Evolutionary conservation across 1,140 invertebrate genomes (phyloP), one percentile per base, ranked within the genome.

Genomic region (Gonioctena quinquepunctata): DNA sequence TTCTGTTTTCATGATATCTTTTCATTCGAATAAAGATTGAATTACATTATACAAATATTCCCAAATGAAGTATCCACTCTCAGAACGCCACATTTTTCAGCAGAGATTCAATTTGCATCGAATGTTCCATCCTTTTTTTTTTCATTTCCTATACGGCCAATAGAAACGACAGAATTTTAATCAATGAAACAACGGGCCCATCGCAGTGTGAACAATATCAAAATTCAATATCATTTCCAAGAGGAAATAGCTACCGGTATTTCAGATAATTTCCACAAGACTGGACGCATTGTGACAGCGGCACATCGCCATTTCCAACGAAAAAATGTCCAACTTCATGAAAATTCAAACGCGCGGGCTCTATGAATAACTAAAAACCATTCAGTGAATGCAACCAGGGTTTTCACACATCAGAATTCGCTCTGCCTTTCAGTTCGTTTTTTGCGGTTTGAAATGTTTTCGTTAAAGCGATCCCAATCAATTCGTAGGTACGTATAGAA

Each of bases 251-350:
- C 23, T 48, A 26, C 33, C 23, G 61, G 61, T 63, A 63, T 49
- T 48, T 26, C 27, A 48, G 61, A 63, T 63, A 42, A 63, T 63
- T 63, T 63, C 61, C 61, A 49, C 28, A 63, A 48, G 28, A 49
- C 28, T 63, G 61, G 6, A 21, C 61, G 22, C 61, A 63, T 63
- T 63, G 28, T 63, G 61, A 42, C 33, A 57, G 25, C 33, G 33
- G 11, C 33, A 42, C 33, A 42, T 42, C 33, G 11, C 16, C 33
- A 42, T 42, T 42, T 42, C 16, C 16, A n/a, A 11, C 33, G 33
- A 42, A 42, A 42, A 42, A 42, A 42, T 42, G 16, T 42, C 33
- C 33, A 42, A n/a, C 33, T 42, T 42, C 33, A n/a, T 42, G 33
- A 42, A 42, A 42, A 42, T 42, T 42, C 16, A 42, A 42, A 42